Evolutionary conservation across 2,113 vertebrate genomes (phyloP).

Genomic region (Neoarius graeffei): DNA sequence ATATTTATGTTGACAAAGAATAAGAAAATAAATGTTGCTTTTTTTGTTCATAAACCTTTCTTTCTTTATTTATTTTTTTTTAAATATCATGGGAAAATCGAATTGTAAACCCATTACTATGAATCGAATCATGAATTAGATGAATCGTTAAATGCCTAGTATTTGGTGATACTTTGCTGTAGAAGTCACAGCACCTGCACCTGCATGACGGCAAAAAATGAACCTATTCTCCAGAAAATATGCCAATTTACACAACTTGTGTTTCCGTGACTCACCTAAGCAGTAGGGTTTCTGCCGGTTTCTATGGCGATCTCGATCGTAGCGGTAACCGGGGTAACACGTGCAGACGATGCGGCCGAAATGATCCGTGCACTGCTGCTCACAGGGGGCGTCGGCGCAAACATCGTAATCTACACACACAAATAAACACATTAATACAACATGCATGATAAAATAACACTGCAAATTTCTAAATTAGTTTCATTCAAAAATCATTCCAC

Average conservation of each 20-base stretch:
- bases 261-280: constrained; percentile 75
- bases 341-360: constrained; percentile 94
- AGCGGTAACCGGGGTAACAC: constrained; percentile 92
- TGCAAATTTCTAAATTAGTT: background rate
- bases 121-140: no score
- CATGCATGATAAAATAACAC: background rate
- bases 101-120: no score
- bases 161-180: no score
- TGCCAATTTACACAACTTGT: no score
- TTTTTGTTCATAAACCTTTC: no score
- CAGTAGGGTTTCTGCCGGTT: constrained; percentile 91
- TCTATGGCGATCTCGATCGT: constrained; percentile 89
- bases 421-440: constrained; percentile 18
- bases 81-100: no score
- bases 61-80: no score
- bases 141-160: no score
- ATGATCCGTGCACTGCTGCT: constrained; percentile 97
- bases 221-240: background rate
- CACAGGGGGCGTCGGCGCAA: constrained; percentile 89
- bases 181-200: no score
- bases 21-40: no score
- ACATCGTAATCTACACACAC: constrained; percentile 87
- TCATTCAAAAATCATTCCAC: background rate
- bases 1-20: no score
- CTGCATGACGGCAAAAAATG: background rate